Base-by-base conservation (phyloP, 2,797 vertebrate species). In the Melanotaenia trifasciata region DNA sequence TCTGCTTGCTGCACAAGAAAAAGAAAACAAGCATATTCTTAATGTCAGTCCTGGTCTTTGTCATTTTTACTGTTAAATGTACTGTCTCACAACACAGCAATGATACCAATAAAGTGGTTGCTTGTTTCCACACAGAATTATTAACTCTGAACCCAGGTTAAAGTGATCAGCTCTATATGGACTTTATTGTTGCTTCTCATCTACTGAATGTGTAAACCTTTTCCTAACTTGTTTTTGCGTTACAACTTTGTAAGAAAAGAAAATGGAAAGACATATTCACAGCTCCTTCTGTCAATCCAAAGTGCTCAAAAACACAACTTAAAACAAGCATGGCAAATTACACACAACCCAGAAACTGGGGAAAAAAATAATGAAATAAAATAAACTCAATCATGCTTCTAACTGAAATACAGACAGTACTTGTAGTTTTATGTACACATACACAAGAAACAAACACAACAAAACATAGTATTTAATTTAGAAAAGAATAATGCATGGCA, bases 1-100 rank as follows among this genome's bases (percentile, higher is more conserved):
- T 93, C 91, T 99, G 98, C 81, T 97, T 98, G 93, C 98, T 99
- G 94, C 0, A 1, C 36, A 43, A 74, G 7, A 70, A 51, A 13
- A 10, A 6, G 16, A 57, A 4, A 24, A 47, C 4, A n/a, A 47
- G 20, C 2, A 9, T 8, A 9, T 28, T 5, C 12, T 30, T 28
- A 7, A 56, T 6, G 6, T 14, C 22, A 26, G 6, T 4, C 22
- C 9, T 24, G 20, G n/a, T 9, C 40, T 6, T 20, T 53, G 30
- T 30, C 4, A 20, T 7, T 47, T 47, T n/a, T 45, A 45, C 6
- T 45, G 43, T 43, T 43, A 43, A 43, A 43, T 43, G 40, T 16
- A 36, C 35, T 36, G 35, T 10, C 35, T 40, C 32, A 1, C 32
- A 33, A 33, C 38, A 13, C 13, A 40, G 2, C 20, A 6, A 45